These are phyloP conservation scores for Clitarchus hookeri DNA, from an alignment of 2,888 invertebrate species.

Conservation along the genomic window DNA sequence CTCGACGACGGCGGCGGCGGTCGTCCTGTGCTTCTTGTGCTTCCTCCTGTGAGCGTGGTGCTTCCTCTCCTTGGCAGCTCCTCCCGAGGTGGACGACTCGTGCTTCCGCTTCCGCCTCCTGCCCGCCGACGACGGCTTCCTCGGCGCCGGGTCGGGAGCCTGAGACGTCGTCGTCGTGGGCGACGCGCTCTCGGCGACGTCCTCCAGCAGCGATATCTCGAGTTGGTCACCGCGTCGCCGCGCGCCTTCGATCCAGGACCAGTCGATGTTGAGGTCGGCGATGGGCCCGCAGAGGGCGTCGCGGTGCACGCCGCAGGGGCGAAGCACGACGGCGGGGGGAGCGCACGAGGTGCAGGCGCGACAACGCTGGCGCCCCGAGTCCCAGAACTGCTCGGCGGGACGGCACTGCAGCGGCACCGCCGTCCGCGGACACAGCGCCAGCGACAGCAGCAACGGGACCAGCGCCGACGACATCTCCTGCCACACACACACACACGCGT, in stretches of 20 bases:
- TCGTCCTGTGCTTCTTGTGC: slow-evolving; percentile 19
- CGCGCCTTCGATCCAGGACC: slow-evolving; percentile 55
- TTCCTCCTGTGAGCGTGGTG: not conserved
- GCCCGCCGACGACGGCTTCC: not conserved
- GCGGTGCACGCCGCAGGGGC: slow-evolving; percentile 74
- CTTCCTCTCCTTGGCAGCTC: slow-evolving; percentile 21
- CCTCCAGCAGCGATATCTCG: too few species aligned
- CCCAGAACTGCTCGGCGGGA: slow-evolving; percentile 71
- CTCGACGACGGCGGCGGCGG: slow-evolving; percentile 51
- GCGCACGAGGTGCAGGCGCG: slow-evolving; percentile 71
- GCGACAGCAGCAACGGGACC: slow-evolving; percentile 24
- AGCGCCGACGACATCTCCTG: slow-evolving; percentile 16
- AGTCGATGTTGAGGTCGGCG: slow-evolving; percentile 66
- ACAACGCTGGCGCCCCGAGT: slow-evolving; percentile 66
- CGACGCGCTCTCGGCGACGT: too few species aligned
- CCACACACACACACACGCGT: not conserved
- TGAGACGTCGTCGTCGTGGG: not conserved
- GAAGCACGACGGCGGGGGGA: slow-evolving; percentile 60
- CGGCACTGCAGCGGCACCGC: slow-evolving; percentile 33
- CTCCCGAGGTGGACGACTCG: not conserved
- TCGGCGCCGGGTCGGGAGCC: not conserved
- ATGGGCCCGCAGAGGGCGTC: slow-evolving; percentile 76
- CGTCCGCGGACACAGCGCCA: slow-evolving; percentile 26
- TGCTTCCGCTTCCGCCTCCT: not conserved
- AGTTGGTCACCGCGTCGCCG: not conserved